These are phyloP conservation scores for Deilephila elpenor DNA, from an alignment of 2,888 invertebrate genomes.

Conservation along the genomic window DNA sequence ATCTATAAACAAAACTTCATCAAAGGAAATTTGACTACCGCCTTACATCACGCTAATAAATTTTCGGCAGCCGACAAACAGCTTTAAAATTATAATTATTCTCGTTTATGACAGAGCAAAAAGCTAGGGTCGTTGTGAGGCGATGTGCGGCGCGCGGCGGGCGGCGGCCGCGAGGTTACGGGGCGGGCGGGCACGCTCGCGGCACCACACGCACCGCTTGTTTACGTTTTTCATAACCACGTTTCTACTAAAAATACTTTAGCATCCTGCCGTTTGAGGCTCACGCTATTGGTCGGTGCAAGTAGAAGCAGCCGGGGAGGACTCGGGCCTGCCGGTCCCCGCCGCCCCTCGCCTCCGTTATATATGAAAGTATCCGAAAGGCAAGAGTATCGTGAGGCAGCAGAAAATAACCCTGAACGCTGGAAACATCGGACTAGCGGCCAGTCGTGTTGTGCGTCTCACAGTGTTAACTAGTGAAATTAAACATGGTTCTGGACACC, in stretches of 20 bases:
- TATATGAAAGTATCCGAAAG: slow-evolving; percentile 77
- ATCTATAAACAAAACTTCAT: slow-evolving; percentile 36
- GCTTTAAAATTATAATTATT: slow-evolving; percentile 63
- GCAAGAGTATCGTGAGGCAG: slow-evolving; percentile 72
- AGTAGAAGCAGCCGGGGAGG: slow-evolving; percentile 75
- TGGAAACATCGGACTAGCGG: slow-evolving; percentile 73
- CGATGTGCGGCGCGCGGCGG: slow-evolving; percentile 34
- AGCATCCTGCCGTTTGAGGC: slow-evolving; percentile 83
- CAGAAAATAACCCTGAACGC: slow-evolving; percentile 84
- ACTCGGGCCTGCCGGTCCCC: slow-evolving; percentile 61
- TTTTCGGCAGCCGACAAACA: slow-evolving; percentile 57
- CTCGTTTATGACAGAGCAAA: slow-evolving; percentile 58
- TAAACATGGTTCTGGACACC: slow-evolving; percentile 82
- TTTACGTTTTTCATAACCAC: slow-evolving; percentile 83
- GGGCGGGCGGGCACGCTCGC: slow-evolving; percentile 58
- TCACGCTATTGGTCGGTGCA: slow-evolving; percentile 76
- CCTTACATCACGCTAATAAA: slow-evolving; percentile 54
- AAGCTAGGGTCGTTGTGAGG: slow-evolving; percentile 47
- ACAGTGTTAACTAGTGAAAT: slow-evolving; percentile 83
- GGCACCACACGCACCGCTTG: slow-evolving; percentile 69
- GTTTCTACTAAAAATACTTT: slow-evolving; percentile 82
- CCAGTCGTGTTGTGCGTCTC: slow-evolving; percentile 85
- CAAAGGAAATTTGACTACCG: slow-evolving; percentile 48
- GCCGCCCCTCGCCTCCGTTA: slow-evolving; percentile 57
- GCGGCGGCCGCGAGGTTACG: slow-evolving; percentile 48